Base-by-base conservation (phyloP, 2,113 vertebrate genomes). In the Perca schrenkii region DNA sequence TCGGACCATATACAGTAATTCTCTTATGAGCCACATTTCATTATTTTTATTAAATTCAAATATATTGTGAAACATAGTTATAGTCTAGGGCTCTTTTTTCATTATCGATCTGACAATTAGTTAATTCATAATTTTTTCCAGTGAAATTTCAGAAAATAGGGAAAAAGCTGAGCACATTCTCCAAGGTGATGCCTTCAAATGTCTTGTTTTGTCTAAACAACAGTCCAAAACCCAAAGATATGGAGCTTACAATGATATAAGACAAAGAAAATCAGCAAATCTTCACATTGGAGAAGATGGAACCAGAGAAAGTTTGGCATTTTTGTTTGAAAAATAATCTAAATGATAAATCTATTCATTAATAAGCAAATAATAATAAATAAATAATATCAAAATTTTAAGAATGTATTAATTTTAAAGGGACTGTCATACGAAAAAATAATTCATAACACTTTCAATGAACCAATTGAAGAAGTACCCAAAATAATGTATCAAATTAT, bases 1-100 rank as follows among this genome's bases (percentile, higher is more conserved):
- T 86, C 72, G 63, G 56, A 86, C 73, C 67, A 22, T 68, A 21
- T 13, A 36, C 65, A 74, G 57, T 62, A 62, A 71, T 60, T 77
- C 57, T 62, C 66, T 63, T 57, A 66, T 66, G 47, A 28, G 52
- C 54, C 50, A 57, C 19, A 31, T 78, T 74, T 69, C 40, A n/a
- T 60, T 28, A 68, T 25, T 82, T 73, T 21, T 65, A 25, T 31
- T 54, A 56, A 50, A 69, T 70, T 79, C 61, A 73, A 56, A 70
- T 63, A 73, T 50, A 49, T 31, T 60, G 21, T 64, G 4, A 76
- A 75, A 72, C 36, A 63, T 34, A 13, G 3, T 11, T 49, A 28
- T 8, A 74, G 14, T 25, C 19, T 31, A 2, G 2, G 25, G n/a
- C n/a, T n/a, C n/a, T n/a, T n/a, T n/a, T n/a, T n/a, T n/a, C n/a